Evolutionary conservation across 1,140 invertebrate species (phyloP), one percentile per base, ranked within the genome.

Genomic region (Planococcus citri): DNA sequence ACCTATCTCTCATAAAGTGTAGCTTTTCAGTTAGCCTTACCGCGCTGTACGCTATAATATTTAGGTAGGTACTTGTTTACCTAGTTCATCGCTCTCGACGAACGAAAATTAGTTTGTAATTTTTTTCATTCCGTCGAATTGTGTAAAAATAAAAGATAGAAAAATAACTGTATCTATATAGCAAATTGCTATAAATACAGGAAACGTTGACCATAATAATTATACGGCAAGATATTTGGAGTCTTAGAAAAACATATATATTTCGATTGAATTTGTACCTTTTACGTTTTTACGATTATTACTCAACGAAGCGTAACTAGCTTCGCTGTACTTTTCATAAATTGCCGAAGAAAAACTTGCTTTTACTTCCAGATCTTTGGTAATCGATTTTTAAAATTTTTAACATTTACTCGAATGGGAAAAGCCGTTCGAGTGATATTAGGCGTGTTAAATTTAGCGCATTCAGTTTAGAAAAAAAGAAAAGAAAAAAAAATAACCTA

Each of bases 261-360:
- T 51, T 51, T 51, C 41, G 41, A 51, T 51, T 51, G 41, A 51
- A 51, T 51, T 51, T 51, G 41, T 51, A 51, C 41, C 41, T 51
- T 51, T 51, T 3, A 51, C 41, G 41, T 51, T 51, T 51, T 51
- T 51, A 51, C 41, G 41, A 51, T 51, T 51, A 51, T 51, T 51
- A 51, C 41, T 51, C 41, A 51, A 20, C 41, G 41, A 51, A 51
- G 41, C 41, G 41, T 51, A 51, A 51, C 41, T 20, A 51, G 41
- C 41, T 51, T 51, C 41, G 17, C 10, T 51, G 41, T 51, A 51
- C 41, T 51, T 51, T 51, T 51, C 41, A 51, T 51, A 51, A 51
- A 51, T 51, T 51, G 41, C 41, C 6, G 17, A 51, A 51, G 41
- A 51, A 51, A 51, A 51, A 51, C n/a, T 51, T 20, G 41, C 10